phyloP scores from a whole-genome alignment of 2,888 invertebrate genomes.

The Hedya salicella region DNA sequence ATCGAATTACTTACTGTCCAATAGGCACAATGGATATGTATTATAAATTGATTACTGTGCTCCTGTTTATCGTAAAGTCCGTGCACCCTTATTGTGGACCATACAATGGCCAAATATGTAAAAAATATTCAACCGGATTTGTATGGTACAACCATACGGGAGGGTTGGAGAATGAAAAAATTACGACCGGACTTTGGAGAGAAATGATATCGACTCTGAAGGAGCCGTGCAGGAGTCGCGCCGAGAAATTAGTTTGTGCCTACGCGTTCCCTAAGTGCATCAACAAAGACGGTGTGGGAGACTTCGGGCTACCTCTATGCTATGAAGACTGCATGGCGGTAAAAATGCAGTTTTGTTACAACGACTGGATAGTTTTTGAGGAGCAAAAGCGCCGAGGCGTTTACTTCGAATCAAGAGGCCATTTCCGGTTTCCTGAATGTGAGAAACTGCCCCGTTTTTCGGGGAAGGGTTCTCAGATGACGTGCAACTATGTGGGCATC shows the following conservation, averaged over 20 bases:
- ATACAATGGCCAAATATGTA: constrained; percentile 94
- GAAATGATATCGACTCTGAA: constrained; percentile 92
- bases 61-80: constrained; percentile 69
- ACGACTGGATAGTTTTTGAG: constrained; percentile 96
- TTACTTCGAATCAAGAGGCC: constrained; percentile 92
- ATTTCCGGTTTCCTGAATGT: constrained; percentile 95
- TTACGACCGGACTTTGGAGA: constrained; percentile 92
- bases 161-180: constrained; percentile 93
- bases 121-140: constrained; percentile 87
- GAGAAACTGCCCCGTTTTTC: constrained; percentile 90
- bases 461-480: constrained; percentile 85
- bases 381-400: constrained; percentile 93
- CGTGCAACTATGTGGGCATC: constrained; percentile 93
- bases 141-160: constrained; percentile 92
- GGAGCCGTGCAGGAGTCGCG: constrained; percentile 94
- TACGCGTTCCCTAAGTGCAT: constrained; percentile 96
- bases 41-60: constrained; percentile 66
- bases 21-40: constrained; percentile 71
- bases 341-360: constrained; percentile 95
- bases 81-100: constrained; percentile 92
- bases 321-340: constrained; percentile 97
- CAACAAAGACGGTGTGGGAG: constrained; percentile 87
- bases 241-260: constrained; percentile 95
- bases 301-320: constrained; percentile 90
- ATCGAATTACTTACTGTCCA: constrained; percentile 63